Conservation (phyloP, 2,113 vertebrate genomes). For the Saguinus imperator region DNA sequence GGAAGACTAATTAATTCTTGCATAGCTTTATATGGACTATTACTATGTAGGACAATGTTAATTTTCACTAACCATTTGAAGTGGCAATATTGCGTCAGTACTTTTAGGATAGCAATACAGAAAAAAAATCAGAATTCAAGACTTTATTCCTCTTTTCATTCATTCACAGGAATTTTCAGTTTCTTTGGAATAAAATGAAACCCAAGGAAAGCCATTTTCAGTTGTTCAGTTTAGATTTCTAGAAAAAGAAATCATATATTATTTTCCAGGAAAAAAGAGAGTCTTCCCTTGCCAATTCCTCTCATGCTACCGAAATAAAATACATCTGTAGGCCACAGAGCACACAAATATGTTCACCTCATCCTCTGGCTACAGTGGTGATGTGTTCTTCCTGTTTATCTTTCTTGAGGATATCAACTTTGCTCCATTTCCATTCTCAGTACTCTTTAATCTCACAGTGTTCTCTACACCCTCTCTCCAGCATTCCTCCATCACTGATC, state of each 20-base stretch:
- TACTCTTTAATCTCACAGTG: neutral
- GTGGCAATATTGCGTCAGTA: neutral
- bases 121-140: neutral
- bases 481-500: neutral
- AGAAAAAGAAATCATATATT: neutral
- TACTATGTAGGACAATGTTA: neutral
- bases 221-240: neutral
- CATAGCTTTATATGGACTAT: neutral
- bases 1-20: neutral
- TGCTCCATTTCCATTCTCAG: conserved; percentile 36
- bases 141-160: neutral
- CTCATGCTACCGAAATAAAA: neutral
- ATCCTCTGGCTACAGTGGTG: neutral
- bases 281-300: neutral
- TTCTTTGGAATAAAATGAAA: neutral
- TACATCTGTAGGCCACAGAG: neutral
- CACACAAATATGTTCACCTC: neutral
- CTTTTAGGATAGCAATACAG: neutral
- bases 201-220: neutral
- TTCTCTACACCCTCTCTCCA: neutral
- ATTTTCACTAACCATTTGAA: neutral
- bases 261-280: neutral
- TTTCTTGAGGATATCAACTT: conserved; percentile 30
- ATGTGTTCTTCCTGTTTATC: conserved; percentile 58
- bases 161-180: neutral